Conservation (phyloP, 1,140 invertebrate species). For the Spodoptera frugiperda region DNA sequence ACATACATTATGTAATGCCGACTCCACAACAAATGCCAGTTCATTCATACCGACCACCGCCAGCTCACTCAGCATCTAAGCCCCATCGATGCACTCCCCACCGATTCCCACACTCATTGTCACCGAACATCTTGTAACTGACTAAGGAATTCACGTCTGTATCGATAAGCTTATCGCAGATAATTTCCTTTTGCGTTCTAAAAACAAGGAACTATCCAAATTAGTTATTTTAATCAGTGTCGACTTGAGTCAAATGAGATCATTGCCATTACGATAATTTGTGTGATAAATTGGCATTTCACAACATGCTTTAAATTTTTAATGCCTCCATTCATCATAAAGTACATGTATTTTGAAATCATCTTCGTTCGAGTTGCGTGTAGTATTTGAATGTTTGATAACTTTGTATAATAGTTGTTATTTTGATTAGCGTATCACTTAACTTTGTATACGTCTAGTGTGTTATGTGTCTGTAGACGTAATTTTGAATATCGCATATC, state of each 20-base stretch:
- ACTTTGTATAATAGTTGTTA: not conserved
- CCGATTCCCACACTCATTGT: slow-evolving; percentile 46
- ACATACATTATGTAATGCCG: slow-evolving; percentile 80
- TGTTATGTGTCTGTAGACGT: slow-evolving; percentile 2
- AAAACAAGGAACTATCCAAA: slow-evolving; percentile 75
- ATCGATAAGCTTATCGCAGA: slow-evolving; percentile 72
- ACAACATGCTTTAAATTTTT: slow-evolving; percentile 38
- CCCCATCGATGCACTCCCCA: slow-evolving; percentile 46
- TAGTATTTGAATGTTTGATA: slow-evolving; percentile 11
- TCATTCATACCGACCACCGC: slow-evolving; percentile 78
- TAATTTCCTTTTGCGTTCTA: slow-evolving; percentile 79
- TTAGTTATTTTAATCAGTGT: slow-evolving; percentile 68
- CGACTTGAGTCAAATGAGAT: slow-evolving; percentile 69
- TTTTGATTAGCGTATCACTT: not conserved
- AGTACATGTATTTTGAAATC: slow-evolving; percentile 31
- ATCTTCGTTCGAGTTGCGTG: slow-evolving; percentile 18
- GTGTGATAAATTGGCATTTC: slow-evolving; percentile 54
- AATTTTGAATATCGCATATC: slow-evolving; percentile 44
- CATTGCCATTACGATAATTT: slow-evolving; percentile 75
- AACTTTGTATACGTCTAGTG: slow-evolving; percentile 3
- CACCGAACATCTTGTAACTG: slow-evolving; percentile 37
- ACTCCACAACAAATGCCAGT: slow-evolving; percentile 76
- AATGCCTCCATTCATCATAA: slow-evolving; percentile 45
- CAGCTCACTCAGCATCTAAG: slow-evolving; percentile 53
- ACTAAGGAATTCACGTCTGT: slow-evolving; percentile 18